phyloP scores from a whole-genome alignment of 2,113 vertebrate species.

The human (Homo sapiens) region DNA sequence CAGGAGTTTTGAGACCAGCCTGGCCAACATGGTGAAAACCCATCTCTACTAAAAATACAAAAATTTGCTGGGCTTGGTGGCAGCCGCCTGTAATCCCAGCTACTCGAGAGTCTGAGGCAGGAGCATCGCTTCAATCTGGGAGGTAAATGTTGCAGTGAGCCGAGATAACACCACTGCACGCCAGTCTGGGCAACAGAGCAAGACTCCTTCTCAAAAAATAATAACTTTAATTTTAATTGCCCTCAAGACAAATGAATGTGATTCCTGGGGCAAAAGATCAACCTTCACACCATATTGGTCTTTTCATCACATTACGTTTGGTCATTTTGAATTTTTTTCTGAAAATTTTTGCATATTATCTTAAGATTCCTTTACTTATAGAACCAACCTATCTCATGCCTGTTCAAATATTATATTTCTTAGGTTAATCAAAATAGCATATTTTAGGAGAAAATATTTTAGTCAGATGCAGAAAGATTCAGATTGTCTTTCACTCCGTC shows the following conservation, averaged over 20 bases:
- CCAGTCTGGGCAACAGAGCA: too few species aligned
- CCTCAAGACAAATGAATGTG: not conserved
- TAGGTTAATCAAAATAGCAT: conserved; percentile 53
- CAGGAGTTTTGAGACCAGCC: too few species aligned
- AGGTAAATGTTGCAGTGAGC: too few species aligned
- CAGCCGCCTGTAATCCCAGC: too few species aligned
- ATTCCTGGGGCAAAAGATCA: not conserved
- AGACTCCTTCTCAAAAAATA: too few species aligned
- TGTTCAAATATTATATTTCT: conserved; percentile 37
- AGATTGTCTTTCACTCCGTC: conserved; percentile 64
- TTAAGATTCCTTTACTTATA: not conserved
- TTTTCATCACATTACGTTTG: not conserved
- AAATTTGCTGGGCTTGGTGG: too few species aligned
- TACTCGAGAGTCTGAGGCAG: too few species aligned
- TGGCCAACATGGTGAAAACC: too few species aligned
- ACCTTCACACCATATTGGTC: not conserved
- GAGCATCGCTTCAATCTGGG: too few species aligned
- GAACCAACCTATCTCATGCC: not conserved
- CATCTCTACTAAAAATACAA: too few species aligned
- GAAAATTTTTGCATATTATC: not conserved
- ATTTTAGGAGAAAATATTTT: conserved; percentile 29
- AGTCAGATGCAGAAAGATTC: not conserved
- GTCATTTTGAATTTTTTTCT: not conserved
- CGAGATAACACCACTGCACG: too few species aligned
- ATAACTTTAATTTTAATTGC: not conserved